phyloP scores from a whole-genome alignment of 2,113 vertebrate species.

The Dipodomys stephensi region DNA sequence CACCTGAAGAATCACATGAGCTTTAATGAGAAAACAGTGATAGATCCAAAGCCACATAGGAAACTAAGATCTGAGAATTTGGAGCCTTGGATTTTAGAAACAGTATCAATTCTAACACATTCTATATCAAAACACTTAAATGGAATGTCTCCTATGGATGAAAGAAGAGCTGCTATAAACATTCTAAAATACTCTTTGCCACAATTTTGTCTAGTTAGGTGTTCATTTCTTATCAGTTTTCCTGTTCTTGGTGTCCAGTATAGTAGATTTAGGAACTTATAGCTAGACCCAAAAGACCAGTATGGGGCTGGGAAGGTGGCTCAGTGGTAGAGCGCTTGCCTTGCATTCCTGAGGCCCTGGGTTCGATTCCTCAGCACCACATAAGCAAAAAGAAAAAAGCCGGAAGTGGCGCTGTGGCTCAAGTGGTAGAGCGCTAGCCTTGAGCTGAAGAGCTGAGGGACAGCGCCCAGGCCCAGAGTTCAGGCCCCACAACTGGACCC shows the following conservation, averaged over 20 bases:
- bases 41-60: neutral
- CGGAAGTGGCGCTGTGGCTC: too few species aligned
- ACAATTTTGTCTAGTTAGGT: neutral
- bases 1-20: slow-evolving; percentile 15
- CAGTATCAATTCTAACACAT: neutral
- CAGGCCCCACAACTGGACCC: too few species aligned
- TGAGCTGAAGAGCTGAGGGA: too few species aligned
- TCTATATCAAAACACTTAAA: neutral
- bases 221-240: neutral
- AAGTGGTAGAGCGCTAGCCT: too few species aligned
- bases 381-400: too few species aligned
- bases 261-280: neutral
- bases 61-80: neutral
- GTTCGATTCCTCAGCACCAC: too few species aligned
- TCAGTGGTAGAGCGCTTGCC: too few species aligned
- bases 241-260: neutral
- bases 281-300: neutral
- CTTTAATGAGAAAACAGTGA: neutral
- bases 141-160: neutral
- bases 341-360: too few species aligned
- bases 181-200: neutral
- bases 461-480: too few species aligned
- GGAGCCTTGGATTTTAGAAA: neutral
- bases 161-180: neutral
- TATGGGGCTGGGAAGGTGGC: too few species aligned